Conservation (phyloP, 2,113 vertebrate genomes). For the Phaethon lepturus region DNA sequence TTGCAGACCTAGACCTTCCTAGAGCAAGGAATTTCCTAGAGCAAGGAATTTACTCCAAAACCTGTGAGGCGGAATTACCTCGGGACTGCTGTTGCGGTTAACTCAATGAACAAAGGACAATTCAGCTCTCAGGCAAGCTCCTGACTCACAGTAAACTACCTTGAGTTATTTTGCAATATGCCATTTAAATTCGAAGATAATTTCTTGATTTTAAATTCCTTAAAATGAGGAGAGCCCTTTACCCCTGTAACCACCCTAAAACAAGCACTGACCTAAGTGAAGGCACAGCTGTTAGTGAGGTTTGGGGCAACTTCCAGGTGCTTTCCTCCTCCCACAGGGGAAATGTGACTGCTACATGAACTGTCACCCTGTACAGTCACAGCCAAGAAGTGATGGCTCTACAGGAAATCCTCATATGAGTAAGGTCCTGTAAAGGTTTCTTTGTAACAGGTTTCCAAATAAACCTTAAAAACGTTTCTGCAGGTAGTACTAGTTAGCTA, state of each 20-base stretch:
- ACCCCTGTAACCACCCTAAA: not conserved
- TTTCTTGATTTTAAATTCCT: not conserved
- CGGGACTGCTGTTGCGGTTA: not conserved
- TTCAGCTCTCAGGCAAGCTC: not conserved
- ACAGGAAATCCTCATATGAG: not conserved
- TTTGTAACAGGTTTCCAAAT: not conserved
- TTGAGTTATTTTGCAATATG: not conserved
- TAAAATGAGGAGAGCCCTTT: not conserved
- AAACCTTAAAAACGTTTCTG: not conserved
- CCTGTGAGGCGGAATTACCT: fast-evolving
- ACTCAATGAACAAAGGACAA: not conserved
- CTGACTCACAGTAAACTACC: not conserved
- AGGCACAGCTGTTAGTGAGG: not conserved
- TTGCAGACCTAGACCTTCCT: not conserved
- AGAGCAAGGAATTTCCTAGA: not conserved
- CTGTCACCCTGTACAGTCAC: not conserved
- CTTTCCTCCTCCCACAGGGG: not conserved
- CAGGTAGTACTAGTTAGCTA: not conserved
- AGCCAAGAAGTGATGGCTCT: not conserved
- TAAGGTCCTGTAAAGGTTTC: not conserved
- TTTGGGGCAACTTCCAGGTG: not conserved
- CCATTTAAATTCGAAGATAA: not conserved
- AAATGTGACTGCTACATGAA: not conserved
- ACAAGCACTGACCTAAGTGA: not conserved
- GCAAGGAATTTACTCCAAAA: not conserved